Evolutionary conservation across 2,888 invertebrate genomes (phyloP).

Genomic region (Stomorhina lunata): DNA sequence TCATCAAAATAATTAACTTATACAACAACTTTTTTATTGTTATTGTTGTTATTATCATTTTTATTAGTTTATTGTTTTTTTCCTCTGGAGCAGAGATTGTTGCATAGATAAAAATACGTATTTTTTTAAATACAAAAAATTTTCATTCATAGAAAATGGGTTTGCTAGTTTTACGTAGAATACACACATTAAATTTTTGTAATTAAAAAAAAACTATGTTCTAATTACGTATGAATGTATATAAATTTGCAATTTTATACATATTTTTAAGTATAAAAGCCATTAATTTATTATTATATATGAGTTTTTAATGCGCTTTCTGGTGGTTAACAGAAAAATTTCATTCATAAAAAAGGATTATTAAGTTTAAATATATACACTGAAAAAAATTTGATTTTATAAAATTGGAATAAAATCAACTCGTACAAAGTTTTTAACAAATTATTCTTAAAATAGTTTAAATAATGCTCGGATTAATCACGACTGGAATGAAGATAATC

Average conservation of each 20-base stretch:
- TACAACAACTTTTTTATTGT: constrained; percentile 37
- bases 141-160: constrained; percentile 30
- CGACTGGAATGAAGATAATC: too few species aligned
- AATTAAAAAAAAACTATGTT: background rate
- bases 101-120: constrained; percentile 36
- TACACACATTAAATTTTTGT: background rate
- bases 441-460: too few species aligned
- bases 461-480: too few species aligned
- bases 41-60: constrained; percentile 24
- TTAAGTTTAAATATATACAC: background rate
- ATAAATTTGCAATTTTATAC: too few species aligned
- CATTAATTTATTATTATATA: background rate
- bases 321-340: background rate
- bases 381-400: too few species aligned
- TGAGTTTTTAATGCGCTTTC: background rate
- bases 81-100: constrained; percentile 17
- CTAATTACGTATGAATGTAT: background rate
- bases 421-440: too few species aligned
- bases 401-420: too few species aligned
- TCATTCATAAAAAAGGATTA: constrained; percentile 17
- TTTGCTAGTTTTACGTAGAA: background rate
- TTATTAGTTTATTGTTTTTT: constrained; percentile 42
- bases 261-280: too few species aligned
- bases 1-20: constrained; percentile 61
- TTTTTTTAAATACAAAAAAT: background rate